Evolutionary conservation across 2,797 vertebrate species (phyloP).

Genomic region (Rhyacichthys aspro): DNA sequence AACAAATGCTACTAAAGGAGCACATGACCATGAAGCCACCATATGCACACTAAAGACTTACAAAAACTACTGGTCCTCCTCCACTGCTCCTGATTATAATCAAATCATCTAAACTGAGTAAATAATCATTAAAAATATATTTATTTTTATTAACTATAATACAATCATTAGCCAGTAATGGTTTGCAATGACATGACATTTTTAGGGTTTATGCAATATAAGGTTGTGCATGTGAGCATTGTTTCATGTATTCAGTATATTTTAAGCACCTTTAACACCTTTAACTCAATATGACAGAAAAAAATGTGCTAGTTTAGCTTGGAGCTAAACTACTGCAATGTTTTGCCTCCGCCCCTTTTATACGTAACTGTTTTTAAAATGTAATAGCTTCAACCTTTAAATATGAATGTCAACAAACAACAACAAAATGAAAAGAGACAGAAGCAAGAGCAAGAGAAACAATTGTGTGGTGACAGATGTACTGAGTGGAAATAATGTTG

Average conservation of each 20-base stretch:
- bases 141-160: no score
- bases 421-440: slow-evolving; percentile 1
- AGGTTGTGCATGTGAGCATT: no score
- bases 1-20: slow-evolving; percentile 11
- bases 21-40: slow-evolving; percentile 3
- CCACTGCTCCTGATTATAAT: neutral
- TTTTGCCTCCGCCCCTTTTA: no score
- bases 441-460: slow-evolving; percentile 1
- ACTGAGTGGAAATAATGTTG: slow-evolving; percentile 18
- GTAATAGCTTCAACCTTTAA: slow-evolving; percentile 47
- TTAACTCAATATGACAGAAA: no score
- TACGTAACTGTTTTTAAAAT: no score
- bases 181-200: no score
- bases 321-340: no score
- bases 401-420: slow-evolving; percentile 23
- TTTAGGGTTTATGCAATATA: no score
- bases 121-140: slow-evolving; percentile 2
- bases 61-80: neutral
- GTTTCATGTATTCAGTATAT: no score
- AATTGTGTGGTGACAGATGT: slow-evolving; percentile 18
- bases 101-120: neutral
- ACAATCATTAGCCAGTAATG: no score
- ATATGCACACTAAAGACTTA: neutral
- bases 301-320: no score
- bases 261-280: no score